phyloP scores from a whole-genome alignment of 2,888 invertebrate genomes.

The Clivina fossor region DNA sequence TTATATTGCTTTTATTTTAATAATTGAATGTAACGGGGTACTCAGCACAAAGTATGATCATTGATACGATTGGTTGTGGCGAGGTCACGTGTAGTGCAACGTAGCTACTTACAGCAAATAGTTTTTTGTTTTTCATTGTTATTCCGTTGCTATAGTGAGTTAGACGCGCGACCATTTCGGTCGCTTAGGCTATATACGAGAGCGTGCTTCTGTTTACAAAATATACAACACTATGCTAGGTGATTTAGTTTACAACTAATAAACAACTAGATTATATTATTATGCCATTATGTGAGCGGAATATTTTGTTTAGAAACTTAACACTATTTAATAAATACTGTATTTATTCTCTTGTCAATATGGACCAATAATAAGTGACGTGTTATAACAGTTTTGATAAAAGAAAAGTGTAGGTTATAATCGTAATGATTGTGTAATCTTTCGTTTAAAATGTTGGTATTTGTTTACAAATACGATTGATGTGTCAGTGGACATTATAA shows the following conservation, averaged over 20 bases:
- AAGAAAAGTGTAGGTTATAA: too few relatives aligned
- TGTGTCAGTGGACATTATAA: too few relatives aligned
- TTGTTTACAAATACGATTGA: too few relatives aligned
- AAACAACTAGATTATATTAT: too few relatives aligned
- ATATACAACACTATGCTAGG: slow-evolving; percentile 16
- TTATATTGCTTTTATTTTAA: slow-evolving; percentile 1
- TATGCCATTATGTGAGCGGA: too few relatives aligned
- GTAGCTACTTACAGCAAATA: slow-evolving; percentile 24
- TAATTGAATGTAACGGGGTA: slow-evolving; percentile 30
- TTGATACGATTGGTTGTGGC: slow-evolving; percentile 22
- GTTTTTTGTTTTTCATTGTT: slow-evolving; percentile 43
- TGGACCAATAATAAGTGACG: slow-evolving; percentile 30
- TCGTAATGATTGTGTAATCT: too few relatives aligned
- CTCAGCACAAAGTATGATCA: too few relatives aligned
- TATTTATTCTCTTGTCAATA: slow-evolving; percentile 18
- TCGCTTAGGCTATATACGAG: slow-evolving; percentile 10
- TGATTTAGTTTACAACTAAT: too few relatives aligned
- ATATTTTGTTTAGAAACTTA: too few relatives aligned
- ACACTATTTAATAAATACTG: too few relatives aligned
- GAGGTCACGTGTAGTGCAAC: slow-evolving; percentile 30
- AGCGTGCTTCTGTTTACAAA: slow-evolving; percentile 31
- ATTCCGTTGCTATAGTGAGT: slow-evolving; percentile 43
- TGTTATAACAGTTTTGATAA: slow-evolving; percentile 15
- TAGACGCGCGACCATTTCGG: slow-evolving; percentile 35
- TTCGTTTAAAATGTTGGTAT: too few relatives aligned